A percentile compares a stretch with the other conserved stretches of the same genome.
phyloP scores from a whole-genome alignment of 2,797 vertebrate species.

The Diglossa cyanea region DNA sequence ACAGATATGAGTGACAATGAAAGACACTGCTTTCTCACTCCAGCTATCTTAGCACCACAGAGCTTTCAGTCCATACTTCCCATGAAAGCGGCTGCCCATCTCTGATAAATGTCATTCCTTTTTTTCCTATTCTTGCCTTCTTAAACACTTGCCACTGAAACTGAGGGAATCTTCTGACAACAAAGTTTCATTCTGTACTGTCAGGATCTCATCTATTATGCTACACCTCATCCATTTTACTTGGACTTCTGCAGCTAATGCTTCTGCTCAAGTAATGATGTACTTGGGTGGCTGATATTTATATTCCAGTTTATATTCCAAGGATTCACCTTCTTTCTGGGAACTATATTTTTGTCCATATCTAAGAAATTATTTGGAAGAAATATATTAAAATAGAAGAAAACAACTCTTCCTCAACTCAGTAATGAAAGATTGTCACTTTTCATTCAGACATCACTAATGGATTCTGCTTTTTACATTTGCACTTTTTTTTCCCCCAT shows the following conservation, averaged over 20 bases:
- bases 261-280: neutral
- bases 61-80: neutral
- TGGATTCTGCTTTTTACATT: neutral
- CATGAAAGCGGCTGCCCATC: neutral
- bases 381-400: neutral
- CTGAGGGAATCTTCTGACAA: neutral
- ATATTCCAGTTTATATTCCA: neutral
- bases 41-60: neutral
- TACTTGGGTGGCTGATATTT: neutral
- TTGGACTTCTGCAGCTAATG: neutral
- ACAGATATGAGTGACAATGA: neutral
- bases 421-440: neutral
- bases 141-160: neutral
- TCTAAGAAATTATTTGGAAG: neutral
- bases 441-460: neutral
- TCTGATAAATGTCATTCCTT: neutral
- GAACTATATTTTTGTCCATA: neutral
- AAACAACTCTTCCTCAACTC: neutral
- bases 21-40: neutral
- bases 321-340: neutral
- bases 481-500: neutral
- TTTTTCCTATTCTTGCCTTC: neutral
- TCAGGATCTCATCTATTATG: neutral
- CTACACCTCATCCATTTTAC: neutral
- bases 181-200: neutral